phyloP scores from a whole-genome alignment of 2,888 invertebrate genomes.

The Dusona sp. region DNA sequence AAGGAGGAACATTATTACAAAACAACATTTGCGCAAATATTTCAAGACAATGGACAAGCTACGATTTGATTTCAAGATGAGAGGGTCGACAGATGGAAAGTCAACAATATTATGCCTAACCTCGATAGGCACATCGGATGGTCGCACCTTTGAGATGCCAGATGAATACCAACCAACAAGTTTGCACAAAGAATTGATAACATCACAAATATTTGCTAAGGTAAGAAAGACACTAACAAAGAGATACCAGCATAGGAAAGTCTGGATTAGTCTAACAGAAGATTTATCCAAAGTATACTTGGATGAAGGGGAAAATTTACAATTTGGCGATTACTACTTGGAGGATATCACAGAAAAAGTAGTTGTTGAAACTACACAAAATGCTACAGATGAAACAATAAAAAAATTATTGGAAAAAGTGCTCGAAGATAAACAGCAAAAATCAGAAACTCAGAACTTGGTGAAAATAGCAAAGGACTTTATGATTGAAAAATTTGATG shows the following conservation, averaged over 20 bases:
- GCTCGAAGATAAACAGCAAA: slow-evolving; percentile 54
- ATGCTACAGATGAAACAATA: slow-evolving; percentile 16
- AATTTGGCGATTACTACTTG: slow-evolving; percentile 43
- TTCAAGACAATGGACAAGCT: too few relatives aligned
- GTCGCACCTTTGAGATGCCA: neutral
- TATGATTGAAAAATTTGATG: slow-evolving; percentile 70
- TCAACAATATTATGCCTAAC: too few relatives aligned
- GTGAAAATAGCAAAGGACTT: slow-evolving; percentile 68
- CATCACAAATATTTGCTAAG: slow-evolving; percentile 55
- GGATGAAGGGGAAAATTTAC: slow-evolving; percentile 67
- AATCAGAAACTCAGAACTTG: slow-evolving; percentile 16
- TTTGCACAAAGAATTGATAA: slow-evolving; percentile 46
- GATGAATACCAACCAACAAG: slow-evolving; percentile 31
- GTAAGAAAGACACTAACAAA: slow-evolving; percentile 67
- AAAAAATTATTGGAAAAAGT: slow-evolving; percentile 62
- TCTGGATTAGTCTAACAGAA: slow-evolving; percentile 67
- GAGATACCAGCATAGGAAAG: slow-evolving; percentile 66
- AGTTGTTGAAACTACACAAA: slow-evolving; percentile 2
- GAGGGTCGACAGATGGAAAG: too few relatives aligned
- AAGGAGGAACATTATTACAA: slow-evolving; percentile 62
- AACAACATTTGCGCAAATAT: slow-evolving; percentile 19
- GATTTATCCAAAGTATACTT: slow-evolving; percentile 56
- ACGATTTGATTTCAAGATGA: too few relatives aligned
- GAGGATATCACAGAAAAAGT: slow-evolving; percentile 45
- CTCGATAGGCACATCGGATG: too few relatives aligned